Conservation (phyloP, 2,113 vertebrate species). For the Poeciliopsis retropinna region DNA sequence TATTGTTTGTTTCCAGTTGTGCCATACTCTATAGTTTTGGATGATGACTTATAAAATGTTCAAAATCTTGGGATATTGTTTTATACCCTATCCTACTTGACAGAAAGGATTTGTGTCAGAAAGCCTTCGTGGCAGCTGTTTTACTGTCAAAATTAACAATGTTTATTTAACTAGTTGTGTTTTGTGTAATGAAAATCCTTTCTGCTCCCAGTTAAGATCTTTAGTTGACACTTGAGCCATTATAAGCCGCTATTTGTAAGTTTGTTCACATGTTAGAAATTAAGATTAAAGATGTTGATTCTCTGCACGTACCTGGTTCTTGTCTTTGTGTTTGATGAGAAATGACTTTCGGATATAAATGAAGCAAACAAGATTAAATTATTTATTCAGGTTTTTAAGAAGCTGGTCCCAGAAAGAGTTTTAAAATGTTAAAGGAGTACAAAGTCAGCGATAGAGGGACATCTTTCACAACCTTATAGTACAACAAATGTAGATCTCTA, state of each 20-base stretch:
- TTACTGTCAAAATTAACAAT: not conserved
- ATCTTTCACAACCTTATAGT: too few species aligned
- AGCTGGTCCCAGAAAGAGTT: too few species aligned
- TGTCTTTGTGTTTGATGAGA: not conserved
- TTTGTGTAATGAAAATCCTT: not conserved
- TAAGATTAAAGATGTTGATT: not conserved
- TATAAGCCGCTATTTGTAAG: not conserved
- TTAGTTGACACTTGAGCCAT: not conserved
- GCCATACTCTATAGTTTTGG: too few species aligned
- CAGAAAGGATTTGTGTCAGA: not conserved
- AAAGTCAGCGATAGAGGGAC: too few species aligned
- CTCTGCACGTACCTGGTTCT: too few species aligned
- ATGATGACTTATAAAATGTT: too few species aligned
- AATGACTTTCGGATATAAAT: not conserved
- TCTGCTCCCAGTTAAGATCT: not conserved
- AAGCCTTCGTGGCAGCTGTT: not conserved
- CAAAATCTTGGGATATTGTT: too few species aligned
- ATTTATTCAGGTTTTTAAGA: not conserved
- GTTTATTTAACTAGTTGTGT: not conserved
- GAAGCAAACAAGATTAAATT: too few species aligned
- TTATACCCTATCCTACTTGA: too few species aligned
- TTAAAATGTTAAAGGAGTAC: too few species aligned
- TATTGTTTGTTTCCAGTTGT: too few species aligned
- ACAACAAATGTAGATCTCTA: not conserved
- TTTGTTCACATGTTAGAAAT: not conserved